Percentiles rank a stretch among this genome's conserved stretches.
phyloP scores from a whole-genome alignment of 1,140 invertebrate genomes.

The Caenorhabditis elegans region DNA sequence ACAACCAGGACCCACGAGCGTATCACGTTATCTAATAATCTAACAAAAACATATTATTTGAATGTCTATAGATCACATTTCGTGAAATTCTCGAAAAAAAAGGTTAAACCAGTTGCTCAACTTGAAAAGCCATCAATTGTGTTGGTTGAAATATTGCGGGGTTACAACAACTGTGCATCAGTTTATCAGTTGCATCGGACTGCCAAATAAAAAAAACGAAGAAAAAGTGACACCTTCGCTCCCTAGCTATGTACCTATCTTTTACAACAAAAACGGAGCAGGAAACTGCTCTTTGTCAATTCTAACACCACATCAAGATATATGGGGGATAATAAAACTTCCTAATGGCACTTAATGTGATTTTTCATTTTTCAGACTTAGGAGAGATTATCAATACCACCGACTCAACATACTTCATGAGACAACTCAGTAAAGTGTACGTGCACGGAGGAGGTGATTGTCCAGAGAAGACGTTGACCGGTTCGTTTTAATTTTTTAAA shows the following conservation, averaged over 20 bases:
- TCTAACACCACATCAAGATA: not conserved
- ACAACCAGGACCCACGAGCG: not conserved
- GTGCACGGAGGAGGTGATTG: constrained; percentile 77
- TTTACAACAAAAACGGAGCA: not conserved
- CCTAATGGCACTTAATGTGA: too few relatives aligned
- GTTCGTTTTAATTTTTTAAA: too few relatives aligned
- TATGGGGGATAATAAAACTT: not conserved
- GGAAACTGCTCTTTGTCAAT: not conserved
- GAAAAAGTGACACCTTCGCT: not conserved
- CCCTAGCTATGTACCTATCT: not conserved
- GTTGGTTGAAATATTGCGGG: not conserved
- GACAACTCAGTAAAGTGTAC: constrained; percentile 66
- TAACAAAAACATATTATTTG: not conserved
- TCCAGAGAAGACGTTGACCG: constrained; percentile 75
- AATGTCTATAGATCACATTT: too few relatives aligned
- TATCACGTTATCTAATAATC: not conserved
- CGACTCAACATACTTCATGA: constrained; percentile 42
- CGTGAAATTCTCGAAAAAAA: not conserved
- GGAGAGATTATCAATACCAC: constrained; percentile 47
- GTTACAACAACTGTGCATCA: constrained; percentile 6
- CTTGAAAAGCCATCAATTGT: not conserved
- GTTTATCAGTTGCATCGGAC: constrained; percentile 11
- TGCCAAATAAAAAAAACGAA: not conserved
- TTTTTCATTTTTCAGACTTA: constrained; percentile 39
- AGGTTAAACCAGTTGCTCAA: too few relatives aligned